A percentile compares a stretch with the other conserved stretches of the same genome.
These are phyloP conservation scores for Drosophila nr. medialis DNA, from an alignment of 2,888 invertebrate species.

Conservation along the genomic window DNA sequence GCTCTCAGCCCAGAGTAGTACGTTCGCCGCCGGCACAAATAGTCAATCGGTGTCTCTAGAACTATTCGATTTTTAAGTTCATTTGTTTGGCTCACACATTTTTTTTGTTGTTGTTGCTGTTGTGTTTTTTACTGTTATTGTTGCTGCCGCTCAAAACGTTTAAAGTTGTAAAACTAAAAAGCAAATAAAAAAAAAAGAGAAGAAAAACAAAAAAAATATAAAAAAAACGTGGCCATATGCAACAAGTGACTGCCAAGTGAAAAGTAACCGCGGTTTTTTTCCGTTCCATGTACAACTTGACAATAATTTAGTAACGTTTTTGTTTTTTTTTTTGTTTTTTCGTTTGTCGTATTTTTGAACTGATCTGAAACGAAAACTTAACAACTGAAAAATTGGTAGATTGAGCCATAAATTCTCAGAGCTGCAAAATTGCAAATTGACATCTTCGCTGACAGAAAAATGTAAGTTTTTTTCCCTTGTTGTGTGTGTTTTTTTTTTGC, in stretches of 20 bases:
- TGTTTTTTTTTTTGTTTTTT: slow-evolving; percentile 17
- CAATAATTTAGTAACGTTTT: slow-evolving; percentile 37
- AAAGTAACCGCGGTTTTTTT: slow-evolving; percentile 56
- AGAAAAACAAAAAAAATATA: background rate
- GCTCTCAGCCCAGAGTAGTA: slow-evolving; percentile 7
- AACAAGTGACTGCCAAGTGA: slow-evolving; percentile 47
- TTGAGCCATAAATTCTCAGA: slow-evolving; percentile 37
- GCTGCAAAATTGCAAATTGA: slow-evolving; percentile 57
- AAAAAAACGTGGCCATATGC: slow-evolving; percentile 22
- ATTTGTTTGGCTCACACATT: slow-evolving; percentile 7
- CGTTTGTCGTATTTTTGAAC: slow-evolving; percentile 1
- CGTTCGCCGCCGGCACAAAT: slow-evolving; percentile 7
- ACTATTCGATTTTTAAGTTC: slow-evolving; percentile 16
- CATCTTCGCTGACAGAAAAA: slow-evolving; percentile 54
- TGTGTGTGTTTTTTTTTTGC: slow-evolving; percentile 7
- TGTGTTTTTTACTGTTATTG: slow-evolving; percentile 8
- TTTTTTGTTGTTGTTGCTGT: slow-evolving; percentile 7
- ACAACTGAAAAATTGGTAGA: slow-evolving; percentile 25
- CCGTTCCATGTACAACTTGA: slow-evolving; percentile 46
- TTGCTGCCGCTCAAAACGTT: slow-evolving; percentile 5
- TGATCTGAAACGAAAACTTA: slow-evolving; percentile 20
- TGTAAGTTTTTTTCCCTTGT: slow-evolving; percentile 51
- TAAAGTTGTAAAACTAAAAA: slow-evolving; percentile 5
- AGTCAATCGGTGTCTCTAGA: slow-evolving; percentile 4
- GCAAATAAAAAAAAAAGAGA: background rate